Base-by-base conservation (phyloP, 2,113 vertebrate species). In the Lipophrys pholis region DNA sequence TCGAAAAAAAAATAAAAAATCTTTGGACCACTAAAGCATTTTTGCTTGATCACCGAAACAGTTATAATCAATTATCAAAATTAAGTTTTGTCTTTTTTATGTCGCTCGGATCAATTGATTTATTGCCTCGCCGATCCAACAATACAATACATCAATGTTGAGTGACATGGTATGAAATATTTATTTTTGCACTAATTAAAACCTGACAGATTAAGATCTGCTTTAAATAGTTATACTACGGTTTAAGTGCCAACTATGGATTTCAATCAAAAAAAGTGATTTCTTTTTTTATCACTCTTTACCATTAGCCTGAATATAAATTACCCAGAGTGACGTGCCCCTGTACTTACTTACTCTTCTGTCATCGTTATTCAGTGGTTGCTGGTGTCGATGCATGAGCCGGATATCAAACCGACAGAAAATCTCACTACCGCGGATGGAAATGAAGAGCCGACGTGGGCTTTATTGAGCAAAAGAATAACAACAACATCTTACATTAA, bases 381-480 rank as follows among this genome's bases (percentile, higher is more conserved):
- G 52, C 57, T 54, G 69, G 48, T 30, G 15, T 9, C 53, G 48
- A 58, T 11, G 35, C 52, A n/a, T n/a, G n/a, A n/a, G n/a, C n/a
- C n/a, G n/a, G 5, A 7, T 38, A n/a, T 9, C 58, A 40, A 7
- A 6, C 17, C 73, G 11, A 7, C 35, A 56, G 6, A 50, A 52
- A 51, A 40, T 39, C 36, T 50, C 54, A 43, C 14, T 42, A 62
- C 49, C 3, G 10, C 11, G 7, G 11, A 64, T 55, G 15, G 30
- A 65, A 16, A 50, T 41, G 66, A 16, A 38, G 11, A 64, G 63
- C 6, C 30, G 41, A 55, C 48, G 72, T 52, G 67, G 16, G 57
- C 45, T 62, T 80, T 52, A 73, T 3, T 40, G 58, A 61, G 40
- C 49, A 79, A 52, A 60, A 51, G 21, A 79, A 49, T 39, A 63